Evolutionary conservation across 2,888 invertebrate genomes (phyloP), one percentile per base, ranked within the genome.

Genomic region (Drosophila niveifrons): DNA sequence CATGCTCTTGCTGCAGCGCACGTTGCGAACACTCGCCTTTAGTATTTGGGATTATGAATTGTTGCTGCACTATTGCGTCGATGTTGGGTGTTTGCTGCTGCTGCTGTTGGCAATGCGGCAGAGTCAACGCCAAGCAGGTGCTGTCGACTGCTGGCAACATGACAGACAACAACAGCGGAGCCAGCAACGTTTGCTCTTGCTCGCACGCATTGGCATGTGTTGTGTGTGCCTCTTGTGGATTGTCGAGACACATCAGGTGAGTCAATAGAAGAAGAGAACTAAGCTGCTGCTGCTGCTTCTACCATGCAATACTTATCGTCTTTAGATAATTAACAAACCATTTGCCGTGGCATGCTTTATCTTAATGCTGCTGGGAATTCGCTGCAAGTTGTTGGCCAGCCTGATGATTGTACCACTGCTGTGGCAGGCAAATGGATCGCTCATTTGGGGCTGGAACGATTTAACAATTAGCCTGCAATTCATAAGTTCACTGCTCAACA

Each of bases 371-470:
- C 7, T 63, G 10, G 82, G 88, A 0, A 47, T 66, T 2, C 39
- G 13, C 2, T 72, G 67, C 55, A 52, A 57, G 39, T 2, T 41
- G 0, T 23, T 53, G 7, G 18, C 66, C 28, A 23, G 43, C 9
- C 13, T 67, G 23, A 39, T 65, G 2, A 18, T 44, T 2, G 4
- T 55, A 3, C 9, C 4, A 3, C 4, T 80, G 18, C 7, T 78
- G 0, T 66, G 48, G 31, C 66, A 62, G 2, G 52, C 34, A 4
- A 47, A 34, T 8, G 59, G 56, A 48, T 11, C 11, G 6, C 46
- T 62, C 34, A 23, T 72, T 8, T 68, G 46, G 13, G 71, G 72
- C 63, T 62, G 84, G 74, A 29, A 57, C 11, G 65, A 86, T 68
- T 18, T 34, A 3, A 48, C 78, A 8, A 46, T 83, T 13, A 58